Conservation (phyloP, 2,113 vertebrate species). For the Hippocampus abdominalis region DNA sequence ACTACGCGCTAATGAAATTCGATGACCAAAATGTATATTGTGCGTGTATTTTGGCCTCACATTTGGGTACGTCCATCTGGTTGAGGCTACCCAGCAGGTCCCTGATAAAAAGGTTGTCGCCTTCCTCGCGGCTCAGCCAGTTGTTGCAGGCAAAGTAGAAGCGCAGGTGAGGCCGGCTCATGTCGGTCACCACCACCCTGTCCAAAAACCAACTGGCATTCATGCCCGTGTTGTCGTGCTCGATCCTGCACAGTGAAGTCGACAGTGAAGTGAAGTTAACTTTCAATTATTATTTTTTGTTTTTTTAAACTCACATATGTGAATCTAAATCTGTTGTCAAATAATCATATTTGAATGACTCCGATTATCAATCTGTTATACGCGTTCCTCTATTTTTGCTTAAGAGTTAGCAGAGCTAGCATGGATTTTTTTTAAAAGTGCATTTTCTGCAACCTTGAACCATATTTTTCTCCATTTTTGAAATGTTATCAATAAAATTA, state of each 20-base stretch:
- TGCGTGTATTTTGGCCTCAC: constrained; percentile 66
- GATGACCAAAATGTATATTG: constrained; percentile 10
- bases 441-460: not conserved
- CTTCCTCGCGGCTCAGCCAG: constrained; percentile 93
- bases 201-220: constrained; percentile 92
- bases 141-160: constrained; percentile 93
- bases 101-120: constrained; percentile 84
- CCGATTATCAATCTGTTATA: too few species aligned
- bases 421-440: not conserved
- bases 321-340: too few species aligned
- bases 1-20: constrained; percentile 41
- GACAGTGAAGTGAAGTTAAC: not conserved
- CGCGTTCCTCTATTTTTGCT: too few species aligned
- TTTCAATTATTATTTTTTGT: not conserved
- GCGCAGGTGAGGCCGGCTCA: constrained; percentile 90
- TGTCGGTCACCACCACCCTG: constrained; percentile 87
- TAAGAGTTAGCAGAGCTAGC: too few species aligned
- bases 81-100: constrained; percentile 89
- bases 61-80: constrained; percentile 92
- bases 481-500: not conserved
- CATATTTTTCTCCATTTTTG: not conserved
- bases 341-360: too few species aligned
- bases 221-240: constrained; percentile 94
- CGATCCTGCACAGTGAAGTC: constrained; percentile 75
- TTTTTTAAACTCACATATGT: too few species aligned